Percentiles rank a stretch among this genome's conserved stretches.
Evolutionary conservation across 2,797 vertebrate species (phyloP).

Genomic region (Orestias chungarensis): DNA sequence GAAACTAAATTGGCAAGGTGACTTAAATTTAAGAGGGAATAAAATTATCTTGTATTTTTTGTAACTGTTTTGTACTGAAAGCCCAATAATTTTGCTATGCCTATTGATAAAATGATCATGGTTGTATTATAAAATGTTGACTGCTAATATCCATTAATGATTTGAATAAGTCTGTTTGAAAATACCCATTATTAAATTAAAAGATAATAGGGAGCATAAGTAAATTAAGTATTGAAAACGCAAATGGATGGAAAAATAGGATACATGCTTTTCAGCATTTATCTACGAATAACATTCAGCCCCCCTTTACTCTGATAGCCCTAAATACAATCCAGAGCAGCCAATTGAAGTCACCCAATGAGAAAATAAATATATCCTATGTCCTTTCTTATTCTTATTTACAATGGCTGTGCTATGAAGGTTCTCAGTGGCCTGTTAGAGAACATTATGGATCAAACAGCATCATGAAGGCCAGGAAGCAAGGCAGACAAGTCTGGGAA

Average conservation of each 20-base stretch:
- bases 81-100: conserved; percentile 1
- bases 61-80: conserved; percentile 1
- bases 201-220: not conserved
- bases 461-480: not conserved
- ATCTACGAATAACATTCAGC: too few relatives aligned
- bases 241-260: too few relatives aligned
- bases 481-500: not conserved
- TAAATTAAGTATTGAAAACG: not conserved
- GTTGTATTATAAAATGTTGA: not conserved
- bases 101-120: not conserved
- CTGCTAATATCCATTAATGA: not conserved
- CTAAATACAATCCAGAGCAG: not conserved
- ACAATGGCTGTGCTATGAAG: not conserved
- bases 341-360: not conserved
- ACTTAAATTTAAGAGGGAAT: conserved; percentile 6
- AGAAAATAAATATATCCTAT: not conserved
- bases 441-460: not conserved
- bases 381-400: not conserved
- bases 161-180: not conserved
- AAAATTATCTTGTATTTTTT: not conserved
- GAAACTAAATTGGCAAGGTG: conserved; percentile 3
- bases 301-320: not conserved
- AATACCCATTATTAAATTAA: not conserved
- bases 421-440: not conserved
- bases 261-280: too few relatives aligned